Evolutionary conservation across 1,140 invertebrate genomes (phyloP).

Genomic region (Leptopilina clavipes): DNA sequence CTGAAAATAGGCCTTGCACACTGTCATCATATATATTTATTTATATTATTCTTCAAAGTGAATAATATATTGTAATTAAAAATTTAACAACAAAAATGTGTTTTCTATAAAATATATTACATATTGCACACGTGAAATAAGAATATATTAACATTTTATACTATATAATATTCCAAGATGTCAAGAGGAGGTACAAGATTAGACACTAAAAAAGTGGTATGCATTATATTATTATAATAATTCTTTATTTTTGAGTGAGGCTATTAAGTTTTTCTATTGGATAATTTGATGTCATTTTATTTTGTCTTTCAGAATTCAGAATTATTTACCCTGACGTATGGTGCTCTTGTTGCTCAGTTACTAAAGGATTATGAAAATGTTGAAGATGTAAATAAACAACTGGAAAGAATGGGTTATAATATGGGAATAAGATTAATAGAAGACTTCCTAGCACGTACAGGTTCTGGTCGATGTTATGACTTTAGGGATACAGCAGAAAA

Average conservation of each 20-base stretch:
- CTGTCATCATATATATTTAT: no score
- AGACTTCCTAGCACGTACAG: constrained; percentile 96
- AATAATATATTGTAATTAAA: no score
- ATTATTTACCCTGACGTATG: constrained; percentile 97
- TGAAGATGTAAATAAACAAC: constrained; percentile 96
- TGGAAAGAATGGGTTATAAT: constrained; percentile 97
- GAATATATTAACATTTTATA: not conserved
- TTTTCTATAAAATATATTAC: no score
- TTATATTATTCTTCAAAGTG: no score
- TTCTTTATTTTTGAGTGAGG: not conserved
- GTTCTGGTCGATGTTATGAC: constrained; percentile 92
- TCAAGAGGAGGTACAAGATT: constrained; percentile 7
- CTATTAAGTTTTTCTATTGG: not conserved
- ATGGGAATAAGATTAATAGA: constrained; percentile 98
- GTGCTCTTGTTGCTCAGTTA: constrained; percentile 96
- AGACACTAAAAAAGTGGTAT: constrained; percentile 10
- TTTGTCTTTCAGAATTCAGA: constrained; percentile 91
- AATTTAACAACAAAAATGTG: no score
- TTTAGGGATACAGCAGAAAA: constrained; percentile 98
- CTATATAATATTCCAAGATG: not conserved
- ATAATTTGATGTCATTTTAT: not conserved
- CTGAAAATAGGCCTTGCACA: no score
- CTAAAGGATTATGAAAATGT: constrained; percentile 98
- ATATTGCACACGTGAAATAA: no score
- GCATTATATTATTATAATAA: not conserved